Evolutionary conservation across 2,888 invertebrate species (phyloP), one percentile per base, ranked within the genome.

Genomic region (Drosophila suboccidentalis): DNA sequence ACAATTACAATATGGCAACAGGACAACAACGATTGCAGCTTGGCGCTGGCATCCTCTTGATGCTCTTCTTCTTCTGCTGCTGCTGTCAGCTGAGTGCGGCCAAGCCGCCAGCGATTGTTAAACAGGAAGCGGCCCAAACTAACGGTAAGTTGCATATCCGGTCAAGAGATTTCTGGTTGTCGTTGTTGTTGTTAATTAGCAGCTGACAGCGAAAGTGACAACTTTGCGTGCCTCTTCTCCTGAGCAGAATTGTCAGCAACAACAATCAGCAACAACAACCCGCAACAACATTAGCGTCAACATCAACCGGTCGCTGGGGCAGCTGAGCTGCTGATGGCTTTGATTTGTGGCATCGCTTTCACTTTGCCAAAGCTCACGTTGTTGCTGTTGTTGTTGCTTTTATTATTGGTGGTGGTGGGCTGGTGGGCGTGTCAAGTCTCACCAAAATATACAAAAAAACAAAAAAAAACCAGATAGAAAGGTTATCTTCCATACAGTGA

Each of bases 301-400:
- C 55, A 62, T 53, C 55, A 74, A 67, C 77, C 77, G 79, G 76
- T 76, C 58, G 76, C 64, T 47, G 49, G 38, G 54, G 44, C 19
- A 41, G 50, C 46, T 53, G 22, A 3, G 38, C 64, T 64, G 66
- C 64, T 64, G 78, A 61, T 81, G 68, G 50, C 68, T 87, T 78
- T 79, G 80, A 83, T 85, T 88, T 88, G 88, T 82, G 83, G 81
- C 80, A 80, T 80, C 86, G 78, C 83, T 84, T 84, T 84, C 83
- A 84, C 83, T 84, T 88, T 80, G 64, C 43, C 78, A 68, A 61
- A 53, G 62, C 11, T 32, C 22, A 32, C 34, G 39, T 46, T 60
- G 54, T 38, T 65, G 63, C 11, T 32, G 19, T 46, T 15, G 29
- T 0, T 68, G 43, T 13, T 43, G 13, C 15, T 43, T 43, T 22